Evolutionary conservation across 2,888 invertebrate genomes (phyloP).

Genomic region (Andrena hattorfiana): DNA sequence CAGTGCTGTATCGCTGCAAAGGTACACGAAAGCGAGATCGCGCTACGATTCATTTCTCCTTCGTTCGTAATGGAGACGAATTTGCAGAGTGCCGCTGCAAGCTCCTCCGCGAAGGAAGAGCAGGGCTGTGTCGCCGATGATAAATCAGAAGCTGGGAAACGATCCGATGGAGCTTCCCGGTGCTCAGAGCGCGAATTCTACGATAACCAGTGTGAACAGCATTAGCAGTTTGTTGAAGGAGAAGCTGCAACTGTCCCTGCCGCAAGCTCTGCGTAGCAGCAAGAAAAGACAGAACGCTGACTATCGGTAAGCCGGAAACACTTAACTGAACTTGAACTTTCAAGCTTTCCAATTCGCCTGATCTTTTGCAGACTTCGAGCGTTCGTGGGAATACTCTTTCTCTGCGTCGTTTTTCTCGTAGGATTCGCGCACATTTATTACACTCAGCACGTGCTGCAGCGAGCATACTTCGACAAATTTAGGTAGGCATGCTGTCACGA

Average conservation of each 20-base stretch:
- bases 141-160: constrained; percentile 86
- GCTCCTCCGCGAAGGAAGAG: constrained; percentile 88
- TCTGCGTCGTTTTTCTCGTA: constrained; percentile 92
- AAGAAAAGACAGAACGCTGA: constrained; percentile 83
- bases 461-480: constrained; percentile 93
- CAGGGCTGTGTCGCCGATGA: constrained; percentile 86
- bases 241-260: constrained; percentile 89
- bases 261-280: constrained; percentile 81
- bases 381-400: constrained; percentile 92
- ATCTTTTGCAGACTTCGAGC: constrained; percentile 89
- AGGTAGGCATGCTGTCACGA: constrained; percentile 78
- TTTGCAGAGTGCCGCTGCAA: constrained; percentile 88
- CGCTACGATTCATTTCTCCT: neutral
- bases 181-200: constrained; percentile 90
- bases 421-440: constrained; percentile 94
- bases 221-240: constrained; percentile 93
- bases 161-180: constrained; percentile 86
- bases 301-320: constrained; percentile 76
- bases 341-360: constrained; percentile 79
- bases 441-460: constrained; percentile 92
- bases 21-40: constrained; percentile 64
- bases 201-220: constrained; percentile 94
- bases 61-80: neutral
- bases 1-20: constrained; percentile 79
- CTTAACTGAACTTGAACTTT: neutral